Conservation (phyloP, 2,888 invertebrate genomes). For the Cosmia trapezina region DNA sequence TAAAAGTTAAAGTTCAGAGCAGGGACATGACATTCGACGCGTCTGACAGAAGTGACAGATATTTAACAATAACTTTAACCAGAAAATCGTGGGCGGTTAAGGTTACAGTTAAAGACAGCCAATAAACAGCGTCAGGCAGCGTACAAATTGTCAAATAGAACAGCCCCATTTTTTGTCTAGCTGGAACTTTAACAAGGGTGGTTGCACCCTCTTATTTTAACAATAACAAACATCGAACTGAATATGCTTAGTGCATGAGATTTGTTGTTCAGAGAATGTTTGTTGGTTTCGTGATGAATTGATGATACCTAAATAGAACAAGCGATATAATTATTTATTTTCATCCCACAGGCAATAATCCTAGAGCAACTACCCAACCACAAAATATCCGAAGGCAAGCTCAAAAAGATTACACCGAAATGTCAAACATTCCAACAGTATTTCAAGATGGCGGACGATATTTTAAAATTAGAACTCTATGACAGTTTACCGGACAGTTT, state of each 20-base stretch:
- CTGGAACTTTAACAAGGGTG: no score
- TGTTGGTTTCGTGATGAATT: not conserved
- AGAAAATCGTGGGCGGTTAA: no score
- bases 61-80: no score
- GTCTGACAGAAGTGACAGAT: no score
- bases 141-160: no score
- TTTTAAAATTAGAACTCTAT: slow-evolving; percentile 89
- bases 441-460: slow-evolving; percentile 91
- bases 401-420: slow-evolving; percentile 91
- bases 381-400: slow-evolving; percentile 87
- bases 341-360: slow-evolving; percentile 81
- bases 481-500: slow-evolving; percentile 79
- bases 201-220: no score
- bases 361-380: slow-evolving; percentile 75
- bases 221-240: no score
- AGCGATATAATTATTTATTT: not conserved
- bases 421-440: slow-evolving; percentile 93
- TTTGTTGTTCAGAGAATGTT: not conserved
- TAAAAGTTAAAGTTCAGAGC: no score
- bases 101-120: no score
- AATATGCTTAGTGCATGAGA: not conserved
- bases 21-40: no score
- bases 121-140: no score
- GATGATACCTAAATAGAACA: not conserved
- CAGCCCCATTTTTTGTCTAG: no score